Evolutionary conservation across 2,113 vertebrate species (phyloP).

Genomic region (Calidris pugnax): DNA sequence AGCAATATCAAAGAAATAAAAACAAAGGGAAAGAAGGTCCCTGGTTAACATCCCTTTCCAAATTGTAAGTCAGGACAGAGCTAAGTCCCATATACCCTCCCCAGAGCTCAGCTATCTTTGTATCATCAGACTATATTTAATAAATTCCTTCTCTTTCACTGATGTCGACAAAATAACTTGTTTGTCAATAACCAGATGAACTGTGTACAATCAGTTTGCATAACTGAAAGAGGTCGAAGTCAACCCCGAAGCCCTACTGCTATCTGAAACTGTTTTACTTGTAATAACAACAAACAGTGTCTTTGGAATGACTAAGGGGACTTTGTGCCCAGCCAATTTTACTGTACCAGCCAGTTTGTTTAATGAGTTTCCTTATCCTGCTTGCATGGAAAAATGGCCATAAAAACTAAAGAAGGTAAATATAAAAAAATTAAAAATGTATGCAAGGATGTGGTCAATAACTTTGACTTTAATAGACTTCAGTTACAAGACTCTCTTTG

Average conservation of each 20-base stretch:
- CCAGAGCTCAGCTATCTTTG: not conserved
- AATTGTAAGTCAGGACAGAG: not conserved
- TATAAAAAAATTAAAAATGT: not conserved
- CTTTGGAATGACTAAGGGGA: not conserved
- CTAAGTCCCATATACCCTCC: rapidly evolving
- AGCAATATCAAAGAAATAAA: not conserved
- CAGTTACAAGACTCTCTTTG: not conserved
- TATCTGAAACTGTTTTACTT: not conserved
- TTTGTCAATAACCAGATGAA: not conserved
- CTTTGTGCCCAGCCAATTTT: not conserved
- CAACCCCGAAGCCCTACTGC: not conserved
- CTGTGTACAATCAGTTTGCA: not conserved
- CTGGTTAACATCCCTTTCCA: not conserved
- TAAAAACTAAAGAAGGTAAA: not conserved
- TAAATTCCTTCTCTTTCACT: not conserved
- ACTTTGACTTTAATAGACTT: not conserved
- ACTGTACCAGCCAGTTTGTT: not conserved
- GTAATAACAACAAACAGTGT: not conserved
- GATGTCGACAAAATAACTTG: not conserved
- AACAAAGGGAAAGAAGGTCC: not conserved
- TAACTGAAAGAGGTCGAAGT: not conserved
- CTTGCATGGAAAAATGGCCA: not conserved
- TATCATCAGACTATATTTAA: not conserved
- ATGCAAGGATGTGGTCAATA: not conserved
- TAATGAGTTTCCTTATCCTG: not conserved